phyloP scores from a whole-genome alignment of 2,888 invertebrate genomes.

The Amphiduros pacificus region DNA sequence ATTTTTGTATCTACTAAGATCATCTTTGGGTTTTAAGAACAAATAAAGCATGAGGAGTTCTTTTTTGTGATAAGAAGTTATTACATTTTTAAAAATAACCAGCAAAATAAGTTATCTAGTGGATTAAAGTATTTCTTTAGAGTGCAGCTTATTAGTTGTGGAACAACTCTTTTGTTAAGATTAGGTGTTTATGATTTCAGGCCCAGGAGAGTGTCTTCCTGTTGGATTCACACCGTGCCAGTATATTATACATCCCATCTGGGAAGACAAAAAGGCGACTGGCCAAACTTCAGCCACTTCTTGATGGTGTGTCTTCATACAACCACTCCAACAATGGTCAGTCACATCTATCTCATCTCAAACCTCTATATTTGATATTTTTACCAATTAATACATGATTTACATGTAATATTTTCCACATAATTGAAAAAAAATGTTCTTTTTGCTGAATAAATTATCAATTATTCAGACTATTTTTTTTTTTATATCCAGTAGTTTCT shows the following conservation, averaged over 20 bases:
- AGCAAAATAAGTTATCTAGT: not conserved
- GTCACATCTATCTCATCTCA: too few relatives aligned
- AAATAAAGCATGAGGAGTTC: not conserved
- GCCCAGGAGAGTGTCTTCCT: constrained; percentile 45
- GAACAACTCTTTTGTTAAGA: not conserved
- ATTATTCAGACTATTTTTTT: too few relatives aligned
- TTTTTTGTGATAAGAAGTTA: not conserved
- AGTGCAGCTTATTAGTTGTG: not conserved
- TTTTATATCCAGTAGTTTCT: too few relatives aligned
- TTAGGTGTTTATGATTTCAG: too few relatives aligned
- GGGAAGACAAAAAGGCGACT: constrained; percentile 52
- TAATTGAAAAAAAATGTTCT: too few relatives aligned
- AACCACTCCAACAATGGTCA: constrained; percentile 47
- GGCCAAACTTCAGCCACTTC: constrained; percentile 44
- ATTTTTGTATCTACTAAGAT: not conserved
- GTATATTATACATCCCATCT: constrained; percentile 54
- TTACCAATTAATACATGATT: too few relatives aligned
- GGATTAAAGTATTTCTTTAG: not conserved
- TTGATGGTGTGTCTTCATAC: constrained; percentile 36
- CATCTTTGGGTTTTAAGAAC: too few relatives aligned
- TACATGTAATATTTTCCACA: too few relatives aligned
- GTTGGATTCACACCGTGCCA: constrained; percentile 41
- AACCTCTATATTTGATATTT: too few relatives aligned
- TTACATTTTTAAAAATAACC: not conserved
- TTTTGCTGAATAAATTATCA: too few relatives aligned